These are phyloP conservation scores for Metopolophium dirhodum DNA, from an alignment of 1,140 invertebrate genomes.

Conservation along the genomic window DNA sequence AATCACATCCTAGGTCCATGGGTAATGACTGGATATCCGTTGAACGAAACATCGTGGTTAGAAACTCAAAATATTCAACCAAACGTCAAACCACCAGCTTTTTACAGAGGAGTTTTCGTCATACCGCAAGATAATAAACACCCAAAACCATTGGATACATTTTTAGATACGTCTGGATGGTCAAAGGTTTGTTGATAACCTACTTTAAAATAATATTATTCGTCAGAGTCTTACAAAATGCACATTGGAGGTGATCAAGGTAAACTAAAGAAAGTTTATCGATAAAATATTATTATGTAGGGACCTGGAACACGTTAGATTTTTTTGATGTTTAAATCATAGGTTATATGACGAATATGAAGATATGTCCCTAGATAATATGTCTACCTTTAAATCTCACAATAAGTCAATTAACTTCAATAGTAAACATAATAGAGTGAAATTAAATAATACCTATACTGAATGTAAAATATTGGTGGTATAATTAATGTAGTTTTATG, in stretches of 20 bases:
- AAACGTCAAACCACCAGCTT: constrained; percentile 33
- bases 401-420: neutral
- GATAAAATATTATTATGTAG: neutral
- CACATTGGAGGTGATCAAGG: neutral
- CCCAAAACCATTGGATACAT: constrained; percentile 52
- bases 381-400: too few relatives aligned
- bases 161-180: constrained; percentile 56
- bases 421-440: neutral
- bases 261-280: too few relatives aligned
- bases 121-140: constrained; percentile 10
- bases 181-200: constrained; percentile 38
- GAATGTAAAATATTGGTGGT: too few relatives aligned
- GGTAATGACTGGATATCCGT: constrained; percentile 54
- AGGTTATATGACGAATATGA: neutral
- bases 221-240: neutral
- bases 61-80: neutral
- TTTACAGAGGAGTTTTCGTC: constrained; percentile 43
- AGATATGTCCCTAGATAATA: too few relatives aligned
- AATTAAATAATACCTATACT: too few relatives aligned
- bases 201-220: neutral
- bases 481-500: too few relatives aligned
- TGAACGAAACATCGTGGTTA: constrained; percentile 55
- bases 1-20: constrained; percentile 34
- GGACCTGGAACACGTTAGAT: accelerated
- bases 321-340: neutral